These are phyloP conservation scores for Trissolcus japonicus DNA, from an alignment of 2,888 invertebrate species.

Conservation along the genomic window DNA sequence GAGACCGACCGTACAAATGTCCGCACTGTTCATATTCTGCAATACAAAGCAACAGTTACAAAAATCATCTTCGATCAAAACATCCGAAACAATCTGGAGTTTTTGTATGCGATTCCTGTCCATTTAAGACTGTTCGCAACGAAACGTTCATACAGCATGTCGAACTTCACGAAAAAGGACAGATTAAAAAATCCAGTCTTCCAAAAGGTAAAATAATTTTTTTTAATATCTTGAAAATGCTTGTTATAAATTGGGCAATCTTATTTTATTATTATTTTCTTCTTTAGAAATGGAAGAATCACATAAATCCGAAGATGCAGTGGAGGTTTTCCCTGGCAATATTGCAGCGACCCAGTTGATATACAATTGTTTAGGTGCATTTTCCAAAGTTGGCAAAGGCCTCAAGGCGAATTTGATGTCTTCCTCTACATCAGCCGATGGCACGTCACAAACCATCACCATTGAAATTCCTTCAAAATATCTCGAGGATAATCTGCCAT, in stretches of 20 bases:
- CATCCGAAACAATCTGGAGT: slow-evolving; percentile 77
- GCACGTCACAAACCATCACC: slow-evolving; percentile 73
- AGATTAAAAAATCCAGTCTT: slow-evolving; percentile 68
- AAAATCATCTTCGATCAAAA: slow-evolving; percentile 79
- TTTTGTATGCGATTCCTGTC: slow-evolving; percentile 78
- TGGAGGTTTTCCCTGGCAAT: slow-evolving; percentile 75
- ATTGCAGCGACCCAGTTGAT: slow-evolving; percentile 75
- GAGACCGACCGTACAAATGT: slow-evolving; percentile 80
- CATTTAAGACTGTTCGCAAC: slow-evolving; percentile 80
- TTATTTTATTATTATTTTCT: neutral
- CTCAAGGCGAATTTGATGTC: slow-evolving; percentile 74
- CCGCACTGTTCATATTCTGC: slow-evolving; percentile 82
- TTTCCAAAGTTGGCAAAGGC: slow-evolving; percentile 70
- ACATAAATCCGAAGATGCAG: slow-evolving; percentile 61
- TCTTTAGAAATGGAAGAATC: slow-evolving; percentile 19
- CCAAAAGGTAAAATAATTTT: slow-evolving; percentile 62
- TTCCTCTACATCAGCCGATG: slow-evolving; percentile 74
- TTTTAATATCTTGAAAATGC: neutral
- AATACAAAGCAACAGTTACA: slow-evolving; percentile 84
- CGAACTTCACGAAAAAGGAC: slow-evolving; percentile 78
- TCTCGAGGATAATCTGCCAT: slow-evolving; percentile 68
- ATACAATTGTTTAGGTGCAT: slow-evolving; percentile 73
- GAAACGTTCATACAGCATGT: slow-evolving; percentile 78
- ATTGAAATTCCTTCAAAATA: slow-evolving; percentile 73
- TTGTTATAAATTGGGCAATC: too few relatives aligned